Conservation (phyloP, 2,113 vertebrate species). For the Nycticebus coucang region DNA sequence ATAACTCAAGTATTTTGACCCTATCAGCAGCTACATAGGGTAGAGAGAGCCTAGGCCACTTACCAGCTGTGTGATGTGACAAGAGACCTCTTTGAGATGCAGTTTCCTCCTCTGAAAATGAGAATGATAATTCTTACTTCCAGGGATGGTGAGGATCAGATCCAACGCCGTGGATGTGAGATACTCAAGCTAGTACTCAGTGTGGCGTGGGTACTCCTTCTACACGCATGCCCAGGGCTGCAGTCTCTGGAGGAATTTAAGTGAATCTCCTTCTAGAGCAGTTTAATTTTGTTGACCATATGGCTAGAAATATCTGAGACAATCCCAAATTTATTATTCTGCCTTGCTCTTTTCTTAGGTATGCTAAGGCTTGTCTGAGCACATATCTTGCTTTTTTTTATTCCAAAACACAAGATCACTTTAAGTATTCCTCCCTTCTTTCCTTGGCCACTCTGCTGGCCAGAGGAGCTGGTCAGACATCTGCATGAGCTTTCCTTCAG, state of each 20-base stretch:
- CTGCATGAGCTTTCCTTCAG: neutral
- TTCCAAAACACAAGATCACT: neutral
- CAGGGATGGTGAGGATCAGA: neutral
- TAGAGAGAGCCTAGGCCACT: neutral
- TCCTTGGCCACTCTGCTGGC: neutral
- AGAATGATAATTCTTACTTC: slow-evolving; percentile 19
- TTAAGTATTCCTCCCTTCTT: neutral
- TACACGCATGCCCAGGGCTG: neutral
- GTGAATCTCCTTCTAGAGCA: neutral
- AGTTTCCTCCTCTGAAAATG: neutral
- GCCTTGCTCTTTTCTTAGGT: slow-evolving; percentile 15
- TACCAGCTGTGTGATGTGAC: neutral
- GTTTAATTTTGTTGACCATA: slow-evolving; percentile 28
- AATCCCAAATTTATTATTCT: neutral
- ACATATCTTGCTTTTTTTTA: neutral
- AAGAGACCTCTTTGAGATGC: slow-evolving; percentile 8
- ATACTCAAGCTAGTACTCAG: neutral
- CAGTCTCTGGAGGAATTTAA: neutral
- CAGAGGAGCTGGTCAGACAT: neutral
- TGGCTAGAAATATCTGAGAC: neutral
- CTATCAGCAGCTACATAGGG: neutral
- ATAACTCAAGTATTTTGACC: neutral
- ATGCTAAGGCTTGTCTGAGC: neutral
- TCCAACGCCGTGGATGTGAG: neutral
- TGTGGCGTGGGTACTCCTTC: neutral